A percentile compares a stretch with the other conserved stretches of the same genome.
phyloP scores from a whole-genome alignment of 1,140 invertebrate species.

The Luehdorfia chinensis region DNA sequence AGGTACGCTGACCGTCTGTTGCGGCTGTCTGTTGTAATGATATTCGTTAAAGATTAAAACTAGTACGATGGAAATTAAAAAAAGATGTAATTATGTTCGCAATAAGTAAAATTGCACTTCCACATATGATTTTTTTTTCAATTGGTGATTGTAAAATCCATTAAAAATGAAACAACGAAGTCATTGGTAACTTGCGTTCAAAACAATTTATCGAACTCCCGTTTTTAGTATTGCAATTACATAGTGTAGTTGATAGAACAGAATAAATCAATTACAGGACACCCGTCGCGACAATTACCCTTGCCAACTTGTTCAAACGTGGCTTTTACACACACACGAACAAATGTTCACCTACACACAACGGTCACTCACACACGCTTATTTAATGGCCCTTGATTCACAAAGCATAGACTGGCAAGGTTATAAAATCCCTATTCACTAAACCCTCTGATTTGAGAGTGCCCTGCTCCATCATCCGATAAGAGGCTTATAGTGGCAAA shows the following conservation, averaged over 20 bases:
- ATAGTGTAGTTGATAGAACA: constrained; percentile 18
- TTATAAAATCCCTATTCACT: constrained; percentile 50
- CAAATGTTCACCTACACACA: constrained; percentile 3
- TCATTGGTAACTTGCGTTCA: too few species aligned
- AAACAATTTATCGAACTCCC: constrained; percentile 22
- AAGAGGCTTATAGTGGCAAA: neutral
- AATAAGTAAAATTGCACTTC: too few species aligned
- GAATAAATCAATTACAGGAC: constrained; percentile 55
- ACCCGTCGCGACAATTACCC: constrained; percentile 50
- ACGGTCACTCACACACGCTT: constrained; percentile 18
- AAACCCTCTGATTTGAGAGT: constrained; percentile 43
- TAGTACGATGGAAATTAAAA: too few species aligned
- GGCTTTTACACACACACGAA: constrained; percentile 20
- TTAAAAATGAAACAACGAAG: too few species aligned
- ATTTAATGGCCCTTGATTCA: constrained; percentile 15
- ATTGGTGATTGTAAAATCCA: too few species aligned
- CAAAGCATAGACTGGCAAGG: constrained; percentile 43
- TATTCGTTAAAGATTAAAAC: too few species aligned
- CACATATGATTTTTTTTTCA: too few species aligned
- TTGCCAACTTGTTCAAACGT: constrained; percentile 49
- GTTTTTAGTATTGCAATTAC: constrained; percentile 28
- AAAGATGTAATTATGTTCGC: too few species aligned
- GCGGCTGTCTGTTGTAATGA: too few species aligned
- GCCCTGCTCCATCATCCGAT: constrained; percentile 18
- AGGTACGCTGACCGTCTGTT: too few species aligned